phyloP scores from a whole-genome alignment of 2,797 vertebrate genomes.

The Halcyon leucocephala region DNA sequence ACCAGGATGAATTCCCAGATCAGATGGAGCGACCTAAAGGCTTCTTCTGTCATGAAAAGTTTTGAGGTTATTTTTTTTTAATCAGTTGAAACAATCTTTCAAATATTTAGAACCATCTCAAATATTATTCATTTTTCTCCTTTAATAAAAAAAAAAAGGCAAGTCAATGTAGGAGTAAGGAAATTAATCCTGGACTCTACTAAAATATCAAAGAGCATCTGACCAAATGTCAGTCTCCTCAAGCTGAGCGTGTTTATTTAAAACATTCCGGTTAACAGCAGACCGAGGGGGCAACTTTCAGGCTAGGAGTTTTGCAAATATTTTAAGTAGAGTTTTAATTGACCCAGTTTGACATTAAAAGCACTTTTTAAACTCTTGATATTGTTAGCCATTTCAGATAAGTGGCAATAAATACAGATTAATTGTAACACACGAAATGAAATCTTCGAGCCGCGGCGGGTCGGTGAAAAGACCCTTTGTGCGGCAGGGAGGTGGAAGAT shows the following conservation, averaged over 20 bases:
- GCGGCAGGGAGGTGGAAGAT: constrained; percentile 48
- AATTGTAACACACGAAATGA: constrained; percentile 72
- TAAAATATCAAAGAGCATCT: constrained; percentile 37
- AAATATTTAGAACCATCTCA: background rate
- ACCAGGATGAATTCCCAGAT: background rate
- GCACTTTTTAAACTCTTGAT: constrained; percentile 75
- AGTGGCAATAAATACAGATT: constrained; percentile 81
- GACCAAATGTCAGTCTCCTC: constrained; percentile 38
- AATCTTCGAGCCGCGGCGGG: constrained; percentile 43
- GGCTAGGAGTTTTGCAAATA: constrained; percentile 71
- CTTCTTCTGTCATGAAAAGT: background rate
- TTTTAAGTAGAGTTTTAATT: constrained; percentile 78
- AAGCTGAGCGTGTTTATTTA: constrained; percentile 60
- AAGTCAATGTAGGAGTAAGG: background rate
- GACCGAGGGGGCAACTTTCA: constrained; percentile 61
- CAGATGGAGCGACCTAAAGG: background rate
- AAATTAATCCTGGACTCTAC: constrained; percentile 38
- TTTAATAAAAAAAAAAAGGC: background rate
- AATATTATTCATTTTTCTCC: background rate
- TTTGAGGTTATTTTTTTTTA: background rate
- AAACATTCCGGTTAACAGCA: constrained; percentile 57
- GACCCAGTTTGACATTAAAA: constrained; percentile 79
- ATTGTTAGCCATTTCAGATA: constrained; percentile 79
- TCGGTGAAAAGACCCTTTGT: constrained; percentile 75
- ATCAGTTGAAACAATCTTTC: background rate